Conservation (phyloP, 1,140 invertebrate species). For the Heliconius nattereri region DNA sequence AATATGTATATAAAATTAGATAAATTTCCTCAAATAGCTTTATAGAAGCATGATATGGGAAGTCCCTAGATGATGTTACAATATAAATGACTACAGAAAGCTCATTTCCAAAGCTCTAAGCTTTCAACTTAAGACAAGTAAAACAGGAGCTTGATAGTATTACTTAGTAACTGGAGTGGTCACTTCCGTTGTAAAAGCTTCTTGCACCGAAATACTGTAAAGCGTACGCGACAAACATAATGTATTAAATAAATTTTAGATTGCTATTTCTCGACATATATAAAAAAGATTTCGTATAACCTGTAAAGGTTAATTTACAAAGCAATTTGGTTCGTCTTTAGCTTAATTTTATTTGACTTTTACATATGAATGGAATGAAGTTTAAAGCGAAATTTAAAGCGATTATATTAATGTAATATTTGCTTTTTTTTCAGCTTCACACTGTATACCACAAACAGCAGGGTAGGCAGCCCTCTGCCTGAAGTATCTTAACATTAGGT, state of each 20-base stretch:
- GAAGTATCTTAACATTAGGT: no score
- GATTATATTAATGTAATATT: not conserved
- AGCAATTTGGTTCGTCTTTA: no score
- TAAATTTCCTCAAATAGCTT: not conserved
- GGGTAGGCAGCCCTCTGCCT: not conserved
- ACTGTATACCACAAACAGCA: not conserved
- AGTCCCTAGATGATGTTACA: slow-evolving; percentile 1
- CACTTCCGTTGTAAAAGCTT: not conserved
- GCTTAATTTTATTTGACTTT: no score
- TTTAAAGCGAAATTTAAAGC: no score
- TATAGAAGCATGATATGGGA: not conserved
- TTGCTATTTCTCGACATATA: not conserved
- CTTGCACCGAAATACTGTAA: not conserved
- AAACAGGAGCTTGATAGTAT: not conserved
- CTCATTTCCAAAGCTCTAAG: not conserved
- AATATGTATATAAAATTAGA: not conserved
- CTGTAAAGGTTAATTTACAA: no score
- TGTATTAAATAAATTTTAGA: not conserved
- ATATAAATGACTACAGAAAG: slow-evolving; percentile 11
- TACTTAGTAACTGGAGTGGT: not conserved
- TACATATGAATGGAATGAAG: no score
- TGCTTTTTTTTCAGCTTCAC: not conserved
- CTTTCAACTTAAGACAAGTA: slow-evolving; percentile 11
- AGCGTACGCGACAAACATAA: not conserved
- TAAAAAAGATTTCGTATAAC: no score